Conservation (phyloP, 2,797 vertebrate species). For the Lagorchestes hirsutus region DNA sequence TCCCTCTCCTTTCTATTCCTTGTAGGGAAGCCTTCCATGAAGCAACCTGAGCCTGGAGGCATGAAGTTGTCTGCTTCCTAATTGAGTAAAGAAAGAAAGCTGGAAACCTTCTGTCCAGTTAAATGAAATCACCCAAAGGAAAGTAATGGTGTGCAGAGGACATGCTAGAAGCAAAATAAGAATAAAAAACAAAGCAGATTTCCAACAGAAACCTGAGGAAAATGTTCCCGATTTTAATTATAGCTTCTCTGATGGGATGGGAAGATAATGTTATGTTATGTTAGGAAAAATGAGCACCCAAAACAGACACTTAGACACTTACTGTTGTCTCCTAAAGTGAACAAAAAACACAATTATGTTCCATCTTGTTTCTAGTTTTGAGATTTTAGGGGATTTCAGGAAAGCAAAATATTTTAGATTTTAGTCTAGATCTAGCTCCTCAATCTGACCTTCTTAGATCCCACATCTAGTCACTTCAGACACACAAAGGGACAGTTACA, state of each 20-base stretch:
- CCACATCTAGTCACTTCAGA: background rate
- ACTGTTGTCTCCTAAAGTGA: background rate
- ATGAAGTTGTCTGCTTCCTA: no score
- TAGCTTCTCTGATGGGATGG: constrained; percentile 48
- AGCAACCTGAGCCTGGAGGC: background rate
- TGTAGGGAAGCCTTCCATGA: constrained; percentile 21
- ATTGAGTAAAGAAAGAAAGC: constrained; percentile 10
- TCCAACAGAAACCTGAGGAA: constrained; percentile 69
- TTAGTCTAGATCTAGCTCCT: background rate
- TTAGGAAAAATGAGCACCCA: constrained; percentile 3
- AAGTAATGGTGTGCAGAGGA: background rate
- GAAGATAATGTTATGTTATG: background rate
- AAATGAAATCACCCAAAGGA: background rate
- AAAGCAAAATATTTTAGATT: background rate
- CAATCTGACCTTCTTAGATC: background rate
- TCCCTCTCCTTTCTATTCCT: background rate
- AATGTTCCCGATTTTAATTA: constrained; percentile 47
- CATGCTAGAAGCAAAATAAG: constrained; percentile 3
- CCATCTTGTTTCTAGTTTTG: constrained; percentile 30
- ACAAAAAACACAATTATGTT: constrained; percentile 7
- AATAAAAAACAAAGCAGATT: background rate
- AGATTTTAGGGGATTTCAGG: background rate
- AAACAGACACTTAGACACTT: background rate
- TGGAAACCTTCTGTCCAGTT: background rate
- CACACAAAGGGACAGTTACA: background rate